These are phyloP conservation scores for Selene dorsalis DNA, from an alignment of 2,797 vertebrate species.

Conservation along the genomic window DNA sequence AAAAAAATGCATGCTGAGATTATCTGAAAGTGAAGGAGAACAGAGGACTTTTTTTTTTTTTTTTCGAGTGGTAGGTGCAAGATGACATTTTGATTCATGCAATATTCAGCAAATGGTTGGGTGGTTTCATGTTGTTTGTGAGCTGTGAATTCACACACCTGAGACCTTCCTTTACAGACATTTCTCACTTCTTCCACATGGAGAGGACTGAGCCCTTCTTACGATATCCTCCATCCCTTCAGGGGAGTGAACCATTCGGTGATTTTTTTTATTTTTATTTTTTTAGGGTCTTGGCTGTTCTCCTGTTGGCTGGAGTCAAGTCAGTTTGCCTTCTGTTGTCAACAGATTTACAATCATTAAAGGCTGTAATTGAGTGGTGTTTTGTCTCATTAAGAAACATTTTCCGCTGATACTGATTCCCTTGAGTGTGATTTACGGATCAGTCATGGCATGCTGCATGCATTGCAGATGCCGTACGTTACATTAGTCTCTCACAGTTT, in stretches of 20 bases:
- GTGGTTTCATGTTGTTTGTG: slow-evolving; percentile 1
- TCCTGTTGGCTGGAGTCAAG: not conserved
- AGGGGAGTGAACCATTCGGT: slow-evolving; percentile 1
- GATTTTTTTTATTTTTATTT: not conserved
- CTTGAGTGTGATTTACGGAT: no score
- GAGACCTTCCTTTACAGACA: not conserved
- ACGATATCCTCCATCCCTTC: not conserved
- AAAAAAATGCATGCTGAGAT: slow-evolving; percentile 34
- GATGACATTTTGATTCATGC: slow-evolving; percentile 25
- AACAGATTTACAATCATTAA: slow-evolving; percentile 6
- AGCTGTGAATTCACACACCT: not conserved
- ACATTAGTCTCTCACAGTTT: no score
- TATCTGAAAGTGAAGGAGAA: slow-evolving; percentile 21
- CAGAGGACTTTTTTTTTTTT: slow-evolving; percentile 10
- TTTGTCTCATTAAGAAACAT: not conserved
- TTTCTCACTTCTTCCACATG: slow-evolving; percentile 3
- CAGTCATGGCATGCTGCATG: no score
- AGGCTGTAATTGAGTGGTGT: not conserved
- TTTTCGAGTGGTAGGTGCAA: not conserved
- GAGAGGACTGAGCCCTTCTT: not conserved
- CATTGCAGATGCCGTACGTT: no score
- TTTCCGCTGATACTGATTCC: no score
- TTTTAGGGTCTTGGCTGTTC: not conserved
- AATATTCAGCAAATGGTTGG: slow-evolving; percentile 1
- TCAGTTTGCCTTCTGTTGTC: not conserved